These are phyloP conservation scores for Neogobius melanostomus DNA, from an alignment of 2,113 vertebrate genomes.

Conservation along the genomic window DNA sequence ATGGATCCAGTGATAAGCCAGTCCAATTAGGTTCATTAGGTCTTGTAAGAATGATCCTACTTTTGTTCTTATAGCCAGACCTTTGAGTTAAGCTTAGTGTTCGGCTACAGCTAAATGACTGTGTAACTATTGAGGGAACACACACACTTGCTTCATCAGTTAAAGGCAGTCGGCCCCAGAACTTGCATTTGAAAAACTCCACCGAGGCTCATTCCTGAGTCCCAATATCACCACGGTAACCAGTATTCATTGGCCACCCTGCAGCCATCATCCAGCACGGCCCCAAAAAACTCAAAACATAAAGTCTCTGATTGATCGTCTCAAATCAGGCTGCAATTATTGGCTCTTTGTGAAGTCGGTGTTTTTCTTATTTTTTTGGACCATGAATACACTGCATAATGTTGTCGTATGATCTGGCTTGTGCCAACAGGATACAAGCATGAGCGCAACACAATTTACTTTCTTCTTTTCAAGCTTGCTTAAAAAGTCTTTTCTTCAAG, in stretches of 20 bases:
- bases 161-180: conserved; percentile 69
- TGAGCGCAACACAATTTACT: conserved; percentile 31
- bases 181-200: conserved; percentile 51
- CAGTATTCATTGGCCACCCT: conserved; percentile 35
- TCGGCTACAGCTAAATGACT: too few relatives aligned
- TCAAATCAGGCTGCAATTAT: conserved; percentile 49
- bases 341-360: conserved; percentile 47
- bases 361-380: conserved; percentile 18
- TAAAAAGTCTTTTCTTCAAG: conserved; percentile 49
- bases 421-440: conserved; percentile 61
- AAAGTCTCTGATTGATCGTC: conserved; percentile 52
- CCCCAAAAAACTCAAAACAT: conserved; percentile 54
- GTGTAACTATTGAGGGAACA: conserved; percentile 23
- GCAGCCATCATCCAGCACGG: conserved; percentile 25
- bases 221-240: conserved; percentile 66
- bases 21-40: too few relatives aligned
- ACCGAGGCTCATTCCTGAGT: conserved; percentile 33
- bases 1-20: too few relatives aligned
- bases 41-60: too few relatives aligned
- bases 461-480: conserved; percentile 36
- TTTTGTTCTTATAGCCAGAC: too few relatives aligned
- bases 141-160: background rate
- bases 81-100: too few relatives aligned
- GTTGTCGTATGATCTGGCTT: conserved; percentile 43
- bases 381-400: conserved; percentile 43